These are phyloP conservation scores for Camarhynchus parvulus DNA, from an alignment of 2,113 vertebrate genomes.

Conservation along the genomic window DNA sequence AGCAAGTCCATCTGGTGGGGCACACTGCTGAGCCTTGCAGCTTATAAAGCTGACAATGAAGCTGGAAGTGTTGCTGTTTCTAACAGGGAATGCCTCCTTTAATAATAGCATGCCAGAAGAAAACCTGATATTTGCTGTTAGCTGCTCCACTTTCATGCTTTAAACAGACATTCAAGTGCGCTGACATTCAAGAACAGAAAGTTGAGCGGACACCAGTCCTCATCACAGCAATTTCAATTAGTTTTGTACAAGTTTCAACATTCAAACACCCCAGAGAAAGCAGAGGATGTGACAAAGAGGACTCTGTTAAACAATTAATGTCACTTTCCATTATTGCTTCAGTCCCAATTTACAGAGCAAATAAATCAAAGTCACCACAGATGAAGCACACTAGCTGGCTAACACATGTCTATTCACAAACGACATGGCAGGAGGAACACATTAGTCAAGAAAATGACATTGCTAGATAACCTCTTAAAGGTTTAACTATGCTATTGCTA, in stretches of 20 bases:
- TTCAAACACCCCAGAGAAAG: conserved; percentile 80
- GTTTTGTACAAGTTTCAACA: conserved; percentile 79
- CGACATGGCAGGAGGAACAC: conserved; percentile 73
- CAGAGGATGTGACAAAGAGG: conserved; percentile 81
- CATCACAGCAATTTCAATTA: conserved; percentile 83
- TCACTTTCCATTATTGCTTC: conserved; percentile 89
- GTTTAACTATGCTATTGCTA: conserved; percentile 35
- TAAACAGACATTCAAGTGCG: conserved; percentile 25
- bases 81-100: conserved; percentile 48
- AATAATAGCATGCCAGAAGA: conserved; percentile 32
- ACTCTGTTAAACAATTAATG: conserved; percentile 91
- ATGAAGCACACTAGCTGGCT: conserved; percentile 75
- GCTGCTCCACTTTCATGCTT: conserved; percentile 23
- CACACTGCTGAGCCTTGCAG: neutral
- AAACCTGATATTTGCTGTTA: conserved; percentile 63
- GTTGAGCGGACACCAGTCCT: conserved; percentile 70
- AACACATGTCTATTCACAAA: conserved; percentile 83
- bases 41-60: neutral
- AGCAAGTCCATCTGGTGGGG: neutral
- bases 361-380: conserved; percentile 89
- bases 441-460: conserved; percentile 70
- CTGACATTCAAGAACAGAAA: conserved; percentile 62
- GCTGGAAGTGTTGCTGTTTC: conserved; percentile 18
- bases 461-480: conserved; percentile 70
- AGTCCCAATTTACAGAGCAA: conserved; percentile 90